A percentile compares a stretch with the other conserved stretches of the same genome.
These are phyloP conservation scores for Sebastes oblongus DNA, from an alignment of 2,797 vertebrate species.

Conservation along the genomic window DNA sequence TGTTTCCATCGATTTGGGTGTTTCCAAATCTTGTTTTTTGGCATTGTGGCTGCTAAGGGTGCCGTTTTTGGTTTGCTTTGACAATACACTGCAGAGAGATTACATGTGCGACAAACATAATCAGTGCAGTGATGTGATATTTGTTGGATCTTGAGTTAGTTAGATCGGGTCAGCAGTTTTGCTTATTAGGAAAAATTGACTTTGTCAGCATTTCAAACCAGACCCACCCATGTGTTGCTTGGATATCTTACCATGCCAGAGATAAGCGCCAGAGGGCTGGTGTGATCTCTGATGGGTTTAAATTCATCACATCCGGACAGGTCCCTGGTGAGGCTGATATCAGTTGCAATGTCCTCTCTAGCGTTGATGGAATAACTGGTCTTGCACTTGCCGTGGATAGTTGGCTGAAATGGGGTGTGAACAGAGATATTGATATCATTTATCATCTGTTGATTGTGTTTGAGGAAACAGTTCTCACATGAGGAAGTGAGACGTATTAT, in stretches of 20 bases:
- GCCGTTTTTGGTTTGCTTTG: not conserved
- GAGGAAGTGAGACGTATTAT: not conserved
- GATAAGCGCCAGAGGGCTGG: slow-evolving; percentile 91
- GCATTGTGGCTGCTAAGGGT: not conserved
- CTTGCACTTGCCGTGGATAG: slow-evolving; percentile 90
- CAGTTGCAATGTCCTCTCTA: slow-evolving; percentile 84
- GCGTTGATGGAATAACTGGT: slow-evolving; percentile 81
- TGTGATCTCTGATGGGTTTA: slow-evolving; percentile 83
- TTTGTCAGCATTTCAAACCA: not conserved
- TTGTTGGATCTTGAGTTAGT: too few relatives aligned
- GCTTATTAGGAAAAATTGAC: not conserved
- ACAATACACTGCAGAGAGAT: not conserved
- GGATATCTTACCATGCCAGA: slow-evolving; percentile 85
- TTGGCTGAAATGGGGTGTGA: slow-evolving; percentile 81
- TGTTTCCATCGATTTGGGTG: too few relatives aligned
- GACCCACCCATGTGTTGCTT: not conserved
- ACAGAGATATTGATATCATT: not conserved
- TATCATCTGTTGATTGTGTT: not conserved
- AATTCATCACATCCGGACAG: slow-evolving; percentile 89
- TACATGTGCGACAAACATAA: not conserved
- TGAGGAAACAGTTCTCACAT: not conserved
- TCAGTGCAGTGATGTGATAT: not conserved
- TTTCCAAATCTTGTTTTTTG: too few relatives aligned
- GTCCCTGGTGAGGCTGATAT: slow-evolving; percentile 86
- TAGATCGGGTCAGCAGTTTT: not conserved